Percentiles rank a stretch among this genome's conserved stretches.
These are phyloP conservation scores for Neoaliturus tenellus DNA, from an alignment of 2,888 invertebrate genomes.

Conservation along the genomic window DNA sequence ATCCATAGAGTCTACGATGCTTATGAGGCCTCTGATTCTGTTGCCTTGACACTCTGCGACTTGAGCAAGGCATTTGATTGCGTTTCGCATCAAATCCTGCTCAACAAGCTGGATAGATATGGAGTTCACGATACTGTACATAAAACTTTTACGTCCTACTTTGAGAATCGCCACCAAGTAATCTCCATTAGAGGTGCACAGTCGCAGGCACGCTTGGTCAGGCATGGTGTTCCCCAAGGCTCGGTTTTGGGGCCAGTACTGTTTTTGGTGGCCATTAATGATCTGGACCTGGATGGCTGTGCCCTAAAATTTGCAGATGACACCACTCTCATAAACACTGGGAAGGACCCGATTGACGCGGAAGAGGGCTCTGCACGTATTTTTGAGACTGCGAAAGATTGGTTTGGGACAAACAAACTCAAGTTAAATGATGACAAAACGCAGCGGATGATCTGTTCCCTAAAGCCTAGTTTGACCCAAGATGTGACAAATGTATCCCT, in stretches of 20 bases:
- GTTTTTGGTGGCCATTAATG: neutral
- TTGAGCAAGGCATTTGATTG: neutral
- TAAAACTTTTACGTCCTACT: neutral
- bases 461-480: neutral
- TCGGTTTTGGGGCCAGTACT: neutral
- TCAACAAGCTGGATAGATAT: neutral
- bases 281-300: neutral
- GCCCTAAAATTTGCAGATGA: neutral
- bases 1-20: neutral
- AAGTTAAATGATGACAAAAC: neutral
- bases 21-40: neutral
- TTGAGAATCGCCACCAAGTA: neutral
- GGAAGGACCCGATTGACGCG: neutral
- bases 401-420: neutral
- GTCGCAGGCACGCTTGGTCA: neutral
- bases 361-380: neutral
- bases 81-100: neutral
- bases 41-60: constrained; percentile 4
- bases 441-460: neutral
- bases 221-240: neutral
- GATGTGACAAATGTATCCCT: neutral
- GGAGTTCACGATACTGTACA: neutral
- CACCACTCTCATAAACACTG: neutral
- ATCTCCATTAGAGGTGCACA: neutral
- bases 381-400: neutral